Evolutionary conservation across 2,113 vertebrate species (phyloP).

Genomic region (Chionodraco myersi): DNA sequence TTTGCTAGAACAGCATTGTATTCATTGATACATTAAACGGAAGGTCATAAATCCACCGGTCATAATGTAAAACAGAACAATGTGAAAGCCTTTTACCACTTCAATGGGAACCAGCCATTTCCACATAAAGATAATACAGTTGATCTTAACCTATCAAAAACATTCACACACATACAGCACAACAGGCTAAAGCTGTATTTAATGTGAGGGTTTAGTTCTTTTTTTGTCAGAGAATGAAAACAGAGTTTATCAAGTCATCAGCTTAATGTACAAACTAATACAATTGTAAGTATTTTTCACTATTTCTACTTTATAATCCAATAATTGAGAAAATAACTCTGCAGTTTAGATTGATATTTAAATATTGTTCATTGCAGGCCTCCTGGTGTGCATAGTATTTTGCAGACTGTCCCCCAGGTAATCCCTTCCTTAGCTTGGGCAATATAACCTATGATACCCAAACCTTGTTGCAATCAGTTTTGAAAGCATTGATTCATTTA

Average conservation of each 20-base stretch:
- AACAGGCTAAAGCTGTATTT: not conserved
- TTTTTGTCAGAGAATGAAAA: no score
- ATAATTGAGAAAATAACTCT: not conserved
- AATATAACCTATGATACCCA: slow-evolving; percentile 5
- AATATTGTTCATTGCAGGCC: not conserved
- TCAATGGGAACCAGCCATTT: slow-evolving; percentile 20
- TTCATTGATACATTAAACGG: slow-evolving; percentile 21
- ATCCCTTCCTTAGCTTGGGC: not conserved
- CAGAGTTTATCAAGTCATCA: no score
- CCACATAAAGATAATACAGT: slow-evolving; percentile 10
- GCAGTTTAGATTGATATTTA: not conserved
- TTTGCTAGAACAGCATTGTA: slow-evolving; percentile 24
- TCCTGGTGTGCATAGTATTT: not conserved
- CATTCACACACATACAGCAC: slow-evolving; percentile 6
- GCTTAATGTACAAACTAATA: no score
- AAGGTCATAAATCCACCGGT: slow-evolving; percentile 18
- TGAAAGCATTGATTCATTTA: slow-evolving; percentile 36
- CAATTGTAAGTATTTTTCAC: no score
- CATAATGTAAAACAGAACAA: not conserved
- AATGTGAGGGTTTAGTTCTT: not conserved
- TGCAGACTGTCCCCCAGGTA: not conserved
- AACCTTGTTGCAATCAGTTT: slow-evolving; percentile 21
- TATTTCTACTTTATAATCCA: no score
- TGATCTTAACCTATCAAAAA: slow-evolving; percentile 45
- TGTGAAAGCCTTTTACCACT: slow-evolving; percentile 12